These are phyloP conservation scores for Triplophysa tibetana DNA, from an alignment of 2,113 vertebrate genomes.

Conservation along the genomic window DNA sequence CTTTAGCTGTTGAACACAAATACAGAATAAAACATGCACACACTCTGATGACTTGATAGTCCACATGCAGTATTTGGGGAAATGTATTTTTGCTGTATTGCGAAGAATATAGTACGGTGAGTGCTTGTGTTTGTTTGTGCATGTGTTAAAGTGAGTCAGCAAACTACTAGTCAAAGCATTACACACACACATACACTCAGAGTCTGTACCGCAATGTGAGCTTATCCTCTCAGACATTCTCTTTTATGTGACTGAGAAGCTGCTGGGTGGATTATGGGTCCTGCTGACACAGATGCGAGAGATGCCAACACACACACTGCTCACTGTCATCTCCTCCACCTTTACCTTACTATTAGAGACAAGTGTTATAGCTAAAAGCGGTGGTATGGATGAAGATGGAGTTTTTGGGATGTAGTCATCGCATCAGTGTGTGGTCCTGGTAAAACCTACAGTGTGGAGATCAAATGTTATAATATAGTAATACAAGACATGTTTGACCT, in stretches of 20 bases:
- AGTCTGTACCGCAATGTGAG: conserved; percentile 23
- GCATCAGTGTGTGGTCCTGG: too few relatives aligned
- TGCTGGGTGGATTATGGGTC: conserved; percentile 49
- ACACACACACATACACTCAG: conserved; percentile 15
- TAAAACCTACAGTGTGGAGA: too few relatives aligned
- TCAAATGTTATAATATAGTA: too few relatives aligned
- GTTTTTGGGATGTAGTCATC: neutral
- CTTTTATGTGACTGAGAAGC: conserved; percentile 50
- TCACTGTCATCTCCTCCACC: neutral
- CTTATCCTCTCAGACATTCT: conserved; percentile 33
- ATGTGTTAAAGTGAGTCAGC: conserved; percentile 39
- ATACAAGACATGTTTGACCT: too few relatives aligned
- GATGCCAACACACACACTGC: conserved; percentile 23
- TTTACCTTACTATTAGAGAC: neutral
- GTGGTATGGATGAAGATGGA: neutral
- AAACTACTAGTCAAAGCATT: neutral
- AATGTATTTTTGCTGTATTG: neutral
- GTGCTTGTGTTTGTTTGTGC: conserved; percentile 31
- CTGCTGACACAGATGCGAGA: conserved; percentile 31
- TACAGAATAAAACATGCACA: neutral
- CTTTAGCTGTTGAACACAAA: neutral
- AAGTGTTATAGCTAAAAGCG: neutral
- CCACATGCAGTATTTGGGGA: neutral
- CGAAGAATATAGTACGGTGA: conserved; percentile 5
- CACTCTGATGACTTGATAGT: neutral